These are phyloP conservation scores for Acleris sparsana DNA, from an alignment of 2,888 invertebrate species.

Conservation along the genomic window DNA sequence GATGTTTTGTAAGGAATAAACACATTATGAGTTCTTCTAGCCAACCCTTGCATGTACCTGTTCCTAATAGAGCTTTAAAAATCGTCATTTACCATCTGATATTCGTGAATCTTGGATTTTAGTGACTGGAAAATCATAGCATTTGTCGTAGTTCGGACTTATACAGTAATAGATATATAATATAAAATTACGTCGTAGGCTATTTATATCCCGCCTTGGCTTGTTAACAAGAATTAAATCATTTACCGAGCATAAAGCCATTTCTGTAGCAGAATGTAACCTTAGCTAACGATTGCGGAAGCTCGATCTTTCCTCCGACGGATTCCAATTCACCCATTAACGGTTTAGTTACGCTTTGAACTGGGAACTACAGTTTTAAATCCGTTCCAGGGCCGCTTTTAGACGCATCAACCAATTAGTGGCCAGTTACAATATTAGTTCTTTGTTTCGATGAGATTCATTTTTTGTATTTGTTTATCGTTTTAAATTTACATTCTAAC, in stretches of 20 bases:
- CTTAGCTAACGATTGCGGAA: slow-evolving; percentile 35
- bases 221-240: slow-evolving; percentile 21
- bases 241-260: slow-evolving; percentile 37
- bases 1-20: too few species aligned
- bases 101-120: too few species aligned
- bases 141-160: too few species aligned
- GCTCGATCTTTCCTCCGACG: slow-evolving; percentile 38
- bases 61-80: too few species aligned
- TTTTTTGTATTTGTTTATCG: slow-evolving; percentile 28
- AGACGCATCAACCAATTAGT: slow-evolving; percentile 70
- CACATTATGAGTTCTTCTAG: too few species aligned
- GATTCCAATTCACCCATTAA: slow-evolving; percentile 65
- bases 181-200: too few species aligned
- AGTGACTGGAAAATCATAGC: too few species aligned
- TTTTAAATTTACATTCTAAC: slow-evolving; percentile 16
- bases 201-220: not conserved
- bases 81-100: too few species aligned
- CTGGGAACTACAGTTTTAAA: slow-evolving; percentile 52
- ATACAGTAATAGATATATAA: too few species aligned
- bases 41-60: too few species aligned
- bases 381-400: slow-evolving; percentile 60
- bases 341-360: slow-evolving; percentile 66
- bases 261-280: slow-evolving; percentile 39
- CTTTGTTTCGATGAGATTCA: slow-evolving; percentile 42
- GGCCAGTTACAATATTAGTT: slow-evolving; percentile 46